Percentiles rank a stretch among this genome's conserved stretches.
Evolutionary conservation across 2,113 vertebrate species (phyloP).

Genomic region (Mungos mungo): DNA sequence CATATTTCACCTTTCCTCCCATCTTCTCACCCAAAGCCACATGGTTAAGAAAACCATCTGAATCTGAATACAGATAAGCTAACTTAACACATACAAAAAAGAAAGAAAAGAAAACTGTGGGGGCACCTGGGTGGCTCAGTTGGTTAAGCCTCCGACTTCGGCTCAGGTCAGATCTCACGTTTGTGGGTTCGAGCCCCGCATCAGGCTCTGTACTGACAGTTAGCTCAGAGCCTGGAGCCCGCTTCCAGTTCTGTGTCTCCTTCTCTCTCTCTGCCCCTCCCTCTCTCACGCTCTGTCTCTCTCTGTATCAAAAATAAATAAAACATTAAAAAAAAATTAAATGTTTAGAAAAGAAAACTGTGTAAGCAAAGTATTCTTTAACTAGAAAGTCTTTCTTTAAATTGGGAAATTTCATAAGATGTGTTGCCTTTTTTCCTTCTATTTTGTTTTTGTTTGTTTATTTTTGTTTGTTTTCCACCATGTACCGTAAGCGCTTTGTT

Average conservation of each 20-base stretch:
- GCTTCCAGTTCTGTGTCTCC: no score
- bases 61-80: slow-evolving; percentile 10
- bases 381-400: background rate
- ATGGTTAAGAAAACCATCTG: slow-evolving; percentile 43
- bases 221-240: no score
- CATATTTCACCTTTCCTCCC: slow-evolving; percentile 54
- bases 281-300: no score
- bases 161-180: no score
- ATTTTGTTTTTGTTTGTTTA: background rate
- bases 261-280: no score
- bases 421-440: background rate
- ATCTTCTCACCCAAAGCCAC: slow-evolving; percentile 31
- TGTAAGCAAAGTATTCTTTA: background rate
- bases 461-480: background rate
- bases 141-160: no score
- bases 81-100: slow-evolving; percentile 17
- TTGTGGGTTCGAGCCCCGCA: no score
- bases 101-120: background rate
- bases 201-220: no score
- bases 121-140: no score
- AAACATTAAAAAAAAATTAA: no score
- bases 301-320: no score
- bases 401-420: background rate
- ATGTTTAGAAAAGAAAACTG: background rate
- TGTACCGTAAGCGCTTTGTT: background rate